Evolutionary conservation across 2,113 vertebrate genomes (phyloP).

Genomic region (Chloropsis cyanopogon): DNA sequence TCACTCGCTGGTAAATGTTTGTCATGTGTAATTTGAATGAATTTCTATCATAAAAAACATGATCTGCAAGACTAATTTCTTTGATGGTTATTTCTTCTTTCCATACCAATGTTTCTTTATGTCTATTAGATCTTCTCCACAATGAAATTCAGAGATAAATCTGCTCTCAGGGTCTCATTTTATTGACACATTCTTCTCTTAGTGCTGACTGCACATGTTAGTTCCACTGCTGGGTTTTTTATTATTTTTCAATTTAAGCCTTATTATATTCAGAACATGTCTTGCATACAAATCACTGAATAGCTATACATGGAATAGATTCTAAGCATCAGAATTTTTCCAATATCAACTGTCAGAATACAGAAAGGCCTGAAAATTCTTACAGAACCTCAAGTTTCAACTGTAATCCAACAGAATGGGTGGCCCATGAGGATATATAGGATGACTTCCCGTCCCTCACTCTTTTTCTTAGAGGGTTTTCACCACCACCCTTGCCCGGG

Average conservation of each 20-base stretch:
- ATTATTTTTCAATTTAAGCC: not conserved
- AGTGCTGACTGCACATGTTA: not conserved
- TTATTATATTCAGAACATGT: not conserved
- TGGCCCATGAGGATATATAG: not conserved
- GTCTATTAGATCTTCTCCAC: not conserved
- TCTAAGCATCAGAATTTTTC: not conserved
- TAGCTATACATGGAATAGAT: not conserved
- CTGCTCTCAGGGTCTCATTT: not conserved
- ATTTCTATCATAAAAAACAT: not conserved
- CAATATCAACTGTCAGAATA: not conserved
- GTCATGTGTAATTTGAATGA: not conserved
- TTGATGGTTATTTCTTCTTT: not conserved
- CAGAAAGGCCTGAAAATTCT: not conserved
- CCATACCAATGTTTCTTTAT: not conserved
- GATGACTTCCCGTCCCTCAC: fast-evolving
- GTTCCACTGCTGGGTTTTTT: not conserved
- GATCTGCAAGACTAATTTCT: not conserved
- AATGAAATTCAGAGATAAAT: not conserved
- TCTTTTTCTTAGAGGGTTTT: not conserved
- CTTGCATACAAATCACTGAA: not conserved
- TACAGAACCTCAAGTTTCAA: not conserved
- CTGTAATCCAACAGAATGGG: not conserved
- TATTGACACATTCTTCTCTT: not conserved
- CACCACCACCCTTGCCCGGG: too few species aligned
- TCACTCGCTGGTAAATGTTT: not conserved